Evolutionary conservation across 2,797 vertebrate genomes (phyloP).

Genomic region (Pelodytes ibericus): DNA sequence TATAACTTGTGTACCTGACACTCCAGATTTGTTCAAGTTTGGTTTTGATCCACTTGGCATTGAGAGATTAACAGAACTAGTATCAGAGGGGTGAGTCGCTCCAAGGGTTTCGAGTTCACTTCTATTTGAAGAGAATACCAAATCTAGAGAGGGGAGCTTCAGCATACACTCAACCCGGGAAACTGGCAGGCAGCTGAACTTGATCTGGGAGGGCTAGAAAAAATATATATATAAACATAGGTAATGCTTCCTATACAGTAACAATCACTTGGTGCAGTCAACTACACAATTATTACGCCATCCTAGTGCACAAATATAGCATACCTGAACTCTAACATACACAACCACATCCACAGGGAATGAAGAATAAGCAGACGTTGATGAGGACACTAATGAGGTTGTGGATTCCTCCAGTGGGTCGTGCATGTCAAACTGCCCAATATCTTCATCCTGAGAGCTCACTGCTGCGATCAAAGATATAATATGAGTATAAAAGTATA

Average conservation of each 20-base stretch:
- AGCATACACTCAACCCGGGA: constrained; percentile 98
- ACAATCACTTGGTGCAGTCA: too few relatives aligned
- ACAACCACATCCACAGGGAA: constrained; percentile 98
- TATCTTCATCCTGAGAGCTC: constrained; percentile 93
- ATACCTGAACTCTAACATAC: constrained; percentile 97
- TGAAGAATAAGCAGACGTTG: constrained; percentile 92
- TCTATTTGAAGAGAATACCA: constrained; percentile 97
- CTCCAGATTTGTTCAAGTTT: constrained; percentile 78
- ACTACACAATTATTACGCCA: background rate
- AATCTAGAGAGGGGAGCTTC: constrained; percentile 93
- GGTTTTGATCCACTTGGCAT: constrained; percentile 76
- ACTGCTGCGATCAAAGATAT: constrained; percentile 75
- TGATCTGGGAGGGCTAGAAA: constrained; percentile 94
- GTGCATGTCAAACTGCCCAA: constrained; percentile 94
- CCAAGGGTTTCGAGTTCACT: constrained; percentile 89
- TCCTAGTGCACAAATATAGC: background rate
- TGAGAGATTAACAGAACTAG: constrained; percentile 68
- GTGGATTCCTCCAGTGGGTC: constrained; percentile 94
- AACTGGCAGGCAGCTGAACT: constrained; percentile 96
- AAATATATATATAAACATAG: background rate
- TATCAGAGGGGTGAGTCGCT: constrained; percentile 75
- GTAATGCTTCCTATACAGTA: background rate
- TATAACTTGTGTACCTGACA: constrained; percentile 72
- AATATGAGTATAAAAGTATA: too few relatives aligned
- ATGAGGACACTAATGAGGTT: constrained; percentile 92